Percentiles rank a stretch among this genome's conserved stretches.
These are phyloP conservation scores for Sebastes jordani DNA, from an alignment of 2,797 vertebrate species.

Conservation along the genomic window DNA sequence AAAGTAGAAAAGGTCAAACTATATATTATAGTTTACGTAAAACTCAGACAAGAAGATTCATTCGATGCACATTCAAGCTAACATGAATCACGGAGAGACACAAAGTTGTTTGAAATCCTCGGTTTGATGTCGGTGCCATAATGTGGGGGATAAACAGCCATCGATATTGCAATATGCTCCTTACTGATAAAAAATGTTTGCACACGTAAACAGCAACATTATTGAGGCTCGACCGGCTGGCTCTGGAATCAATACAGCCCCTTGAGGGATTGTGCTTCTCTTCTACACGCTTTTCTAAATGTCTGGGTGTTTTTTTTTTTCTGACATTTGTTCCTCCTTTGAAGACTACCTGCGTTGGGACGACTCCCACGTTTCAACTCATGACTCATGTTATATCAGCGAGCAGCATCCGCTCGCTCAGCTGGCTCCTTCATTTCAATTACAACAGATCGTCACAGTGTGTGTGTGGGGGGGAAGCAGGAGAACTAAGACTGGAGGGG, in stretches of 20 bases:
- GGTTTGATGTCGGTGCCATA: neutral
- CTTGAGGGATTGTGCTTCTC: slow-evolving; percentile 6
- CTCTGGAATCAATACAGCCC: slow-evolving; percentile 30
- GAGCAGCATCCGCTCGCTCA: slow-evolving; percentile 7
- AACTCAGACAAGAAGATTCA: neutral
- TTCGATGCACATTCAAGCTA: neutral
- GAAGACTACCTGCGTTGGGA: slow-evolving; percentile 16
- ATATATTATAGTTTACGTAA: neutral
- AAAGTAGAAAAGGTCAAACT: slow-evolving; percentile 8
- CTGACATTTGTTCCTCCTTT: slow-evolving; percentile 20
- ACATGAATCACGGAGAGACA: neutral
- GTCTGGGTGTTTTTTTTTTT: slow-evolving; percentile 1
- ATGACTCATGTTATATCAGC: slow-evolving; percentile 31
- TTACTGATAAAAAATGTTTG: slow-evolving; percentile 43
- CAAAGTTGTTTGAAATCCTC: slow-evolving; percentile 4
- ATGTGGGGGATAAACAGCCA: neutral
- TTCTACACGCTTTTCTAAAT: slow-evolving; percentile 15
- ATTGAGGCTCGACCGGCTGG: neutral
- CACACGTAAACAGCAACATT: slow-evolving; percentile 17
- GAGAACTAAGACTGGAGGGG: neutral
- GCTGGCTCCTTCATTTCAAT: slow-evolving; percentile 30
- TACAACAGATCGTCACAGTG: neutral
- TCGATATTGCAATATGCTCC: slow-evolving; percentile 30
- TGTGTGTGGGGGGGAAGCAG: neutral
- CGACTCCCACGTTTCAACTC: slow-evolving; percentile 5